A percentile compares a stretch with the other conserved stretches of the same genome.
Conservation (phyloP, 2,888 invertebrate species). For the Heliothis peltigera region DNA sequence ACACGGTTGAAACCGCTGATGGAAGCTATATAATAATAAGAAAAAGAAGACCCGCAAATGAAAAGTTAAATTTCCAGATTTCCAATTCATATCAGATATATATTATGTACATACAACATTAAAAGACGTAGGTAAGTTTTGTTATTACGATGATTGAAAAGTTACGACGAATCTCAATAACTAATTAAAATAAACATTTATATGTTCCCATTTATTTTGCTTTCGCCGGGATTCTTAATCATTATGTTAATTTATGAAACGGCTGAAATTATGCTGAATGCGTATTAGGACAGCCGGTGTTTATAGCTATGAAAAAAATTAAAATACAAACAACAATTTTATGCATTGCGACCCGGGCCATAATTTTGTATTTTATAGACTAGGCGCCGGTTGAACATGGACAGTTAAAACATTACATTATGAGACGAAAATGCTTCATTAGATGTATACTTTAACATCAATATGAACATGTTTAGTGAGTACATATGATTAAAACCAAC, state of each 20-base stretch:
- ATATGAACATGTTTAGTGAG: background rate
- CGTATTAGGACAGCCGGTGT: background rate
- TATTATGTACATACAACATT: background rate
- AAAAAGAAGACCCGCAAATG: too few relatives aligned
- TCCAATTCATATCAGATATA: background rate
- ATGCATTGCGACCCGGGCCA: background rate
- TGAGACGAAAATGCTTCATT: background rate
- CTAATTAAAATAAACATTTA: background rate
- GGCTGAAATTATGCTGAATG: background rate
- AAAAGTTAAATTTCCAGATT: background rate
- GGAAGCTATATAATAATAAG: too few relatives aligned
- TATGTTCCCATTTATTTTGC: background rate
- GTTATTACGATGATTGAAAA: background rate
- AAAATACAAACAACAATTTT: background rate
- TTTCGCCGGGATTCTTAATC: background rate
- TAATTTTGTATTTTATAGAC: background rate
- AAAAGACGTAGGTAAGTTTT: background rate
- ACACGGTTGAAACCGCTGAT: too few relatives aligned
- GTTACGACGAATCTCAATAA: background rate
- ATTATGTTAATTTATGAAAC: background rate
- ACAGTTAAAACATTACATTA: background rate
- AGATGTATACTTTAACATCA: background rate
- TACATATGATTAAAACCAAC: slow-evolving; percentile 37
- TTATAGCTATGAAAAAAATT: background rate
- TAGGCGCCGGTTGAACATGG: background rate